Evolutionary conservation across 2,113 vertebrate genomes (phyloP).

Genomic region (Alethe castanea): DNA sequence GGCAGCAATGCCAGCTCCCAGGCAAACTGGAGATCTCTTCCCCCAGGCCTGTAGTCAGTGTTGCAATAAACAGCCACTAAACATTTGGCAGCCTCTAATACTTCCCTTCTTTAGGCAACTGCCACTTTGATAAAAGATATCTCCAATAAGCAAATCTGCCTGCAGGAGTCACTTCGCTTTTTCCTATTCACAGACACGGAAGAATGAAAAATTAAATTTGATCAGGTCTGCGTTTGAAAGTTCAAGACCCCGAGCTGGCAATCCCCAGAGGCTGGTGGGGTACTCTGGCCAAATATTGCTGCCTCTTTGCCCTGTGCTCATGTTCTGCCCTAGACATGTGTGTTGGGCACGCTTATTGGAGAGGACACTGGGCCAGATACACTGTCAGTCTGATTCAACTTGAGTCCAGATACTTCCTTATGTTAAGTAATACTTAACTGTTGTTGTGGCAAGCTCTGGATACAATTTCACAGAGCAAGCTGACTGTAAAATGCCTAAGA

Average conservation of each 20-base stretch:
- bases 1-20: not conserved
- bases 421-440: not conserved
- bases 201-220: constrained; percentile 25
- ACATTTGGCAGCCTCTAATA: not conserved
- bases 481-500: not conserved
- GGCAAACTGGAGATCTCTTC: not conserved
- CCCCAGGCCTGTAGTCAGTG: not conserved
- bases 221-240: not conserved
- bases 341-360: not conserved
- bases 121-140: not conserved
- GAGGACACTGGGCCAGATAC: not conserved
- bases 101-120: constrained; percentile 3
- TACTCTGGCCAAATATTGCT: not conserved
- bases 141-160: not conserved
- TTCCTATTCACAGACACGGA: not conserved
- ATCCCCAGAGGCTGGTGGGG: not conserved
- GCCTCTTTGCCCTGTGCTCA: not conserved
- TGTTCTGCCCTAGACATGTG: not conserved
- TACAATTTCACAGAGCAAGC: not conserved
- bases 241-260: not conserved
- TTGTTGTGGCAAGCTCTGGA: not conserved
- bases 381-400: not conserved
- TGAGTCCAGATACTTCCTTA: not conserved
- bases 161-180: not conserved
- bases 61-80: constrained; percentile 30